These are phyloP conservation scores for Tyria jacobaeae DNA, from an alignment of 2,888 invertebrate species.

Conservation along the genomic window DNA sequence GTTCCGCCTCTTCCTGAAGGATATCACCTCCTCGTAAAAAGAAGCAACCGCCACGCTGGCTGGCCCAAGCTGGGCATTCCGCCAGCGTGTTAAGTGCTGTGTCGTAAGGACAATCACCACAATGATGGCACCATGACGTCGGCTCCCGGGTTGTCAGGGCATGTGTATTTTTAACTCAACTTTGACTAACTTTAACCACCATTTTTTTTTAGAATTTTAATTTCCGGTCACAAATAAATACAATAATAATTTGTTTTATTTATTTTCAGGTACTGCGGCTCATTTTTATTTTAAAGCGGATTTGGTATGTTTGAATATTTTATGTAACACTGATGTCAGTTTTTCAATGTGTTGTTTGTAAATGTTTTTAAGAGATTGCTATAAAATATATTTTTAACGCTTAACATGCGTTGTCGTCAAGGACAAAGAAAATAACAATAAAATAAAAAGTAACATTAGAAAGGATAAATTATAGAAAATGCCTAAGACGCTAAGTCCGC, in stretches of 20 bases:
- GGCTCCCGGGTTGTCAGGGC: not conserved
- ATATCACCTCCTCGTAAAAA: too few species aligned
- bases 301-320: not conserved
- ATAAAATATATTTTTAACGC: not conserved
- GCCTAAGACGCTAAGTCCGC: too few species aligned
- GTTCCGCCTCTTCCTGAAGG: too few species aligned
- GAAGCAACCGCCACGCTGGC: too few species aligned
- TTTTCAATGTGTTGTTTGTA: not conserved
- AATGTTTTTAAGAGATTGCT: not conserved
- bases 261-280: constrained; percentile 13
- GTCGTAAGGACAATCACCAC: too few species aligned
- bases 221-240: not conserved
- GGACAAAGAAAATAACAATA: too few species aligned
- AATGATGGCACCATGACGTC: too few species aligned
- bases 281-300: not conserved
- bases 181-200: too few species aligned
- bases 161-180: not conserved
- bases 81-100: too few species aligned
- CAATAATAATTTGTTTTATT: constrained; percentile 6
- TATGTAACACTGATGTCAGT: not conserved
- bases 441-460: too few species aligned
- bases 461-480: too few species aligned
- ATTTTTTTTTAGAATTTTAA: not conserved
- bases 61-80: too few species aligned
- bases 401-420: not conserved